These are phyloP conservation scores for Bruchidius siliquastri DNA, from an alignment of 2,888 invertebrate species.

Conservation along the genomic window DNA sequence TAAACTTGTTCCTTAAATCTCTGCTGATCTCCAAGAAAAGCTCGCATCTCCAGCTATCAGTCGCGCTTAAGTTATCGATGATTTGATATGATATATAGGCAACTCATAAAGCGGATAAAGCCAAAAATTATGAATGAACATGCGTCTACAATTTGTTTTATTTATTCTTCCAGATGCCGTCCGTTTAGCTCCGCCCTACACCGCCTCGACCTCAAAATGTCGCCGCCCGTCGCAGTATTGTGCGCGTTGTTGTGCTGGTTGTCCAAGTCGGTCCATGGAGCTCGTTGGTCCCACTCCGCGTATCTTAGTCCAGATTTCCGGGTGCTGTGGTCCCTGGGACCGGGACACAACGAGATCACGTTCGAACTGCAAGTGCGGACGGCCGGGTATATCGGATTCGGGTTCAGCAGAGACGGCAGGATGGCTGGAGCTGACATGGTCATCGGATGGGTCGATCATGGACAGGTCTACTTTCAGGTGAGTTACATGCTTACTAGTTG, in stretches of 20 bases:
- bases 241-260: background rate
- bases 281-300: slow-evolving; percentile 50
- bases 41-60: too few relatives aligned
- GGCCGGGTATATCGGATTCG: slow-evolving; percentile 81
- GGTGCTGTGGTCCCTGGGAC: slow-evolving; percentile 70
- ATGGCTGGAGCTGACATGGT: slow-evolving; percentile 83
- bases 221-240: background rate
- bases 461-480: slow-evolving; percentile 76
- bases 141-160: too few relatives aligned
- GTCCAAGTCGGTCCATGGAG: slow-evolving; percentile 25
- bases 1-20: too few relatives aligned
- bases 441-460: slow-evolving; percentile 84
- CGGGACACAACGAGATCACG: slow-evolving; percentile 68
- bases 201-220: background rate
- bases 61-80: too few relatives aligned
- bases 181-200: background rate
- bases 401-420: slow-evolving; percentile 75
- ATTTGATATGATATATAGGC: too few relatives aligned
- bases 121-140: too few relatives aligned
- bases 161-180: background rate
- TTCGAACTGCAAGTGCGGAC: slow-evolving; percentile 81
- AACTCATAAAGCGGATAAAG: too few relatives aligned
- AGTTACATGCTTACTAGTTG: slow-evolving; percentile 37
- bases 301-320: slow-evolving; percentile 53
- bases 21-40: too few relatives aligned